phyloP scores from a whole-genome alignment of 1,140 invertebrate genomes.

The Megathymus violae region DNA sequence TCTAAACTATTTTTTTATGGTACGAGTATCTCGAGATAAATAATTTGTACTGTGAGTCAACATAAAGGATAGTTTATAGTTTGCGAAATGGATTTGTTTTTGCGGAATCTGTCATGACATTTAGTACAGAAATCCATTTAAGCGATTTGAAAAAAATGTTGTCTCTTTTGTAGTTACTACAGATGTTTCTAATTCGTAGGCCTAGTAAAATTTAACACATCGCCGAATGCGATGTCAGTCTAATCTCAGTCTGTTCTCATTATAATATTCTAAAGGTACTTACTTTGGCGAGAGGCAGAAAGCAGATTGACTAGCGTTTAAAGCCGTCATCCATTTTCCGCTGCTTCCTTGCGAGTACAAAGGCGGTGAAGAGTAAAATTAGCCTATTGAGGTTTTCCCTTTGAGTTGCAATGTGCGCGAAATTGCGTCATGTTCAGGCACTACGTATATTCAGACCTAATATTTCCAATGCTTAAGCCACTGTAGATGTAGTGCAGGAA shows the following conservation, averaged over 20 bases:
- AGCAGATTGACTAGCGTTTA: not conserved
- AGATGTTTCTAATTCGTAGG: too few species aligned
- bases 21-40: too few species aligned
- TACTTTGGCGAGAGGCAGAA: not conserved
- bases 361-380: slow-evolving; percentile 10
- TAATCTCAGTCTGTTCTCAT: not conserved
- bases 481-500: not conserved
- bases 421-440: slow-evolving; percentile 2
- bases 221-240: too few species aligned
- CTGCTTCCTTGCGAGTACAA: slow-evolving; percentile 1
- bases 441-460: not conserved
- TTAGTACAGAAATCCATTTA: too few species aligned
- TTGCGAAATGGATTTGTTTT: too few species aligned
- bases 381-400: slow-evolving; percentile 6
- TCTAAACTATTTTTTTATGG: too few species aligned
- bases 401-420: slow-evolving; percentile 10
- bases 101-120: too few species aligned
- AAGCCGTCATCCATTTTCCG: slow-evolving; percentile 2
- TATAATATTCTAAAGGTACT: not conserved
- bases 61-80: too few species aligned
- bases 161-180: too few species aligned
- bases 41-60: too few species aligned
- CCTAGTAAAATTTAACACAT: too few species aligned
- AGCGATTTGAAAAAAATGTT: too few species aligned
- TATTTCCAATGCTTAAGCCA: not conserved